phyloP scores from a whole-genome alignment of 2,113 vertebrate species.

The Crotophaga sulcirostris region DNA sequence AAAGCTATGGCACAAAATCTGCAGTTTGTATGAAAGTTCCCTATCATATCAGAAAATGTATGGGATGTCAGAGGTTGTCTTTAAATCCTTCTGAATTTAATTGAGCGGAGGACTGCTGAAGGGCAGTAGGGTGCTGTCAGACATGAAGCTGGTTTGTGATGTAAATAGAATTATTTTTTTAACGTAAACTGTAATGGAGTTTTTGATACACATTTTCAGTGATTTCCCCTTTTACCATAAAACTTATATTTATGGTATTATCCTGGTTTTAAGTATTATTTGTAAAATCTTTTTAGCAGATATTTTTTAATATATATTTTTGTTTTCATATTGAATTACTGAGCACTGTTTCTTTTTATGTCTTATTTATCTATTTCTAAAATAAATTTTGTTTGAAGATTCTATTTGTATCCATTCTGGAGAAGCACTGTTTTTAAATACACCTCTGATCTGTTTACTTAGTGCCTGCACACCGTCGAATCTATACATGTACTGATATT shows the following conservation, averaged over 20 bases:
- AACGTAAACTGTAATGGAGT: slow-evolving; percentile 4
- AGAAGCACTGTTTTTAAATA: background rate
- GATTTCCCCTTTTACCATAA: slow-evolving; percentile 27
- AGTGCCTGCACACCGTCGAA: background rate
- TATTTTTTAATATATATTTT: slow-evolving; percentile 56
- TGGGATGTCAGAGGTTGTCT: background rate
- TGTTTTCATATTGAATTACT: slow-evolving; percentile 38
- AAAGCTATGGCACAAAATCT: background rate
- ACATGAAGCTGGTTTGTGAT: slow-evolving; percentile 1
- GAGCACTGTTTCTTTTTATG: slow-evolving; percentile 48
- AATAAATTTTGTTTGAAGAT: slow-evolving; percentile 57
- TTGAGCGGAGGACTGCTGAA: background rate
- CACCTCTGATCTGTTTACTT: background rate
- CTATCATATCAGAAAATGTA: background rate
- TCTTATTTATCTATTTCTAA: slow-evolving; percentile 56
- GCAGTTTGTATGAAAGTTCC: background rate
- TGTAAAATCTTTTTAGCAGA: slow-evolving; percentile 52
- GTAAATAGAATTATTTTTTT: slow-evolving; percentile 44
- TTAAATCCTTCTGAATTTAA: background rate
- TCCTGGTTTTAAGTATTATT: slow-evolving; percentile 35
- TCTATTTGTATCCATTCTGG: slow-evolving; percentile 13
- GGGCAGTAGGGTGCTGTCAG: slow-evolving; percentile 5
- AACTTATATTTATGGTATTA: slow-evolving; percentile 16
- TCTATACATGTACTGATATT: background rate
- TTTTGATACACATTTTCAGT: background rate